phyloP scores from a whole-genome alignment of 2,888 invertebrate genomes.

The Sminthurides aquaticus region DNA sequence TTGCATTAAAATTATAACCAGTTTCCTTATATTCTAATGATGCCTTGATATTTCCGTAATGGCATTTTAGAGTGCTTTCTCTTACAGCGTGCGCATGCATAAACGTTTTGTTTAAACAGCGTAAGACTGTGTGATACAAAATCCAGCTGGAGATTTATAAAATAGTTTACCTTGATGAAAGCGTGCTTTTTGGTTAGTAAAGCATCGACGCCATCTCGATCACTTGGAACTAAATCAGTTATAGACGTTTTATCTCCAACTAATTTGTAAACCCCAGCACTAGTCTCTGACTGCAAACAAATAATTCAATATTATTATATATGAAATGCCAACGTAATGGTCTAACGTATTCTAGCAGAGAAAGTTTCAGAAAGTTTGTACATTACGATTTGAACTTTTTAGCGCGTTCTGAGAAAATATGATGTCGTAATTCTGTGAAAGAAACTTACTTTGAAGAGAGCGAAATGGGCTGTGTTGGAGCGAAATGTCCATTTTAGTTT shows the following conservation, averaged over 20 bases:
- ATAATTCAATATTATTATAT: too few species aligned
- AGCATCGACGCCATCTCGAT: slow-evolving; percentile 31
- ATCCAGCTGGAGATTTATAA: too few species aligned
- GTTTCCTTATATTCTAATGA: too few species aligned
- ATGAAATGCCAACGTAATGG: too few species aligned
- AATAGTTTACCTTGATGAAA: slow-evolving; percentile 41
- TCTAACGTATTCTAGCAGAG: too few species aligned
- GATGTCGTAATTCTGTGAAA: not conserved
- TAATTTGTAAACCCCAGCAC: slow-evolving; percentile 33
- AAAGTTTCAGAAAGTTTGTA: not conserved
- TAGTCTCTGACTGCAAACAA: slow-evolving; percentile 26
- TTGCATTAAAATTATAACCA: not conserved
- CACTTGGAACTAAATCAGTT: slow-evolving; percentile 27
- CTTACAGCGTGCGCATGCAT: not conserved
- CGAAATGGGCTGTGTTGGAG: slow-evolving; percentile 32
- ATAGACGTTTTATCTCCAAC: slow-evolving; percentile 29
- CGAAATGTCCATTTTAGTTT: slow-evolving; percentile 39
- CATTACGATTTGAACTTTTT: not conserved
- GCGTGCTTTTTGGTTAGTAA: slow-evolving; percentile 32
- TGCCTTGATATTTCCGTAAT: too few species aligned
- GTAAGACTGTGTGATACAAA: too few species aligned
- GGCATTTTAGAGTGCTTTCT: not conserved
- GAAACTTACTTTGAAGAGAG: slow-evolving; percentile 32
- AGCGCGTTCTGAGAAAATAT: not conserved
- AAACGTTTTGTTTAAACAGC: too few species aligned